phyloP scores from a whole-genome alignment of 2,888 invertebrate genomes.

The Eurytoma adleriae region DNA sequence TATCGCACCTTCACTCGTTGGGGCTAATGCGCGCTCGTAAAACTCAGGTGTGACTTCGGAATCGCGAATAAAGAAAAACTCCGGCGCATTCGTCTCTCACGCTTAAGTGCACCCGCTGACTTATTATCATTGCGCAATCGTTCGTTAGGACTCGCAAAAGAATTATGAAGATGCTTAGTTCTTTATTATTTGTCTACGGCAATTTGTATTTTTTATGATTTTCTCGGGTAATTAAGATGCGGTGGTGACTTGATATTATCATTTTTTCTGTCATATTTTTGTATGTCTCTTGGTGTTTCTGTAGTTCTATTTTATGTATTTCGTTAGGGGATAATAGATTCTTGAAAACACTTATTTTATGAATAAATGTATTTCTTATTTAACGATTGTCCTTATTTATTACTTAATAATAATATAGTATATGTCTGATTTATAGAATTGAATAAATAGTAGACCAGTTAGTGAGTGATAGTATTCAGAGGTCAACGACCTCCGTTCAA shows the following conservation, averaged over 20 bases:
- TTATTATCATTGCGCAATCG: constrained; percentile 41
- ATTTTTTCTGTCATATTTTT: no score
- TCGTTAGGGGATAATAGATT: no score
- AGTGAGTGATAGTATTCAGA: no score
- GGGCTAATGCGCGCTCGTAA: constrained; percentile 42
- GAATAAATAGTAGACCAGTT: no score
- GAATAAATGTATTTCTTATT: no score
- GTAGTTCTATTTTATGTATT: no score
- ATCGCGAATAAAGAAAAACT: constrained; percentile 47
- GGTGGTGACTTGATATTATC: not conserved
- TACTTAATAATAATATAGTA: no score
- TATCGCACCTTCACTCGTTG: constrained; percentile 26
- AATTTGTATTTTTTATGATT: not conserved
- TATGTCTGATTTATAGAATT: no score
- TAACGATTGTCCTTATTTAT: no score
- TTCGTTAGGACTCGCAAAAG: constrained; percentile 7
- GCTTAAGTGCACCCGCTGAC: not conserved
- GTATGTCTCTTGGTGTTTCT: no score
- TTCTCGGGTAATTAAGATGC: not conserved
- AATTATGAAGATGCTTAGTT: not conserved
- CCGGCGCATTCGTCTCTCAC: not conserved
- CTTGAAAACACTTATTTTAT: no score
- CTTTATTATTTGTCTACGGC: not conserved
- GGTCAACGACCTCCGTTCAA: no score
- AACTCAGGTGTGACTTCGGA: constrained; percentile 53